Base-by-base conservation (phyloP, 2,797 vertebrate genomes). In the Malacoctenus gilli region DNA sequence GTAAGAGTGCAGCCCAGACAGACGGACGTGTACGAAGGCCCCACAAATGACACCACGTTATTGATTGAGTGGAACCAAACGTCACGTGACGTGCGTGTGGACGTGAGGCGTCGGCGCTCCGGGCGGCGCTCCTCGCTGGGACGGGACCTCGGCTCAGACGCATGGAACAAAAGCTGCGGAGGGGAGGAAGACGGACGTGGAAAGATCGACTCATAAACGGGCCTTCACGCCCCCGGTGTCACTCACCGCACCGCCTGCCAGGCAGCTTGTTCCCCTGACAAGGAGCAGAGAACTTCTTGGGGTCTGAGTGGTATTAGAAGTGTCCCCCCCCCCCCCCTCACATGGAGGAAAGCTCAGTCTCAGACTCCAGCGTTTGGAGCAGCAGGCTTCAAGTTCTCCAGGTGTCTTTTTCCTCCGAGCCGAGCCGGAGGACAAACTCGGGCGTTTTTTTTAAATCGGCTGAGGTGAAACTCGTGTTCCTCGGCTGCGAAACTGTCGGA, bases 151-250 rank as follows among this genome's bases (percentile, higher is more conserved):
- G 34, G 42, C 57, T 55, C 48, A 42, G 20, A 50, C 43, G 20
- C 57, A 46, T 76, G 79, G 78, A 84, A 76, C 61, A 72, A 83
- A 73, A 68, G 47, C 60, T 18, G 49, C 30, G 20, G 32, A 61
- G 61, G 34, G 70, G 68, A 68, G 68, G 81, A 80, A 62, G 20
- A 53, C 71, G 71, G 75, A 73, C 36, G 73, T 84, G 88, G 88
- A 89, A 89, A 89, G 53, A 83, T 83, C 69, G 34, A 36, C 79
- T 82, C 85, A 83, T 67, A 68, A 64, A 67, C 44, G 68, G 39
- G 56, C 70, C 79, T 73, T 80, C 70, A 72, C 61, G 15, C 67
- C 54, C 38, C 60, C 75, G 80, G 78, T 85, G 81, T 86, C 77
- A 75, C 74, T 77, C 61, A 64, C 69, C 47, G 50, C 37, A 31